phyloP scores from a whole-genome alignment of 1,140 invertebrate species.

The Aricia agestis region DNA sequence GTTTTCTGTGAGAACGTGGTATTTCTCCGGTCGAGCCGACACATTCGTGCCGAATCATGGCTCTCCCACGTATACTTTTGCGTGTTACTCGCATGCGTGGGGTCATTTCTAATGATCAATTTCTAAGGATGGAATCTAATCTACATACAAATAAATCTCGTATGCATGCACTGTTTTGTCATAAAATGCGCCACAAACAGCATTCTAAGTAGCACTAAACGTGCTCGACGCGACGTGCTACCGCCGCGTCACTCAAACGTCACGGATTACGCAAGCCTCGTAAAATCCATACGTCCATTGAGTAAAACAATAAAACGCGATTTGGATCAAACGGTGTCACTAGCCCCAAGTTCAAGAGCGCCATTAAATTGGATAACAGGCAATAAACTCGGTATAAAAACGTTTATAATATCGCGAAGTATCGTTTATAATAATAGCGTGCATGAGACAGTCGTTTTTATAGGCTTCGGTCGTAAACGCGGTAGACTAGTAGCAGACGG shows the following conservation, averaged over 20 bases:
- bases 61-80: no score
- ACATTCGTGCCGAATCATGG: no score
- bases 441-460: constrained; percentile 63
- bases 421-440: constrained; percentile 68
- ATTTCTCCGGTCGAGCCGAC: no score
- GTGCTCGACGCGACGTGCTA: constrained; percentile 51
- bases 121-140: no score
- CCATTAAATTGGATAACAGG: constrained; percentile 67
- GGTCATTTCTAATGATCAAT: no score
- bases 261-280: constrained; percentile 63
- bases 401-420: constrained; percentile 65
- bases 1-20: no score
- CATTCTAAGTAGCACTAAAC: constrained; percentile 38
- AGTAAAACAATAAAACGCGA: constrained; percentile 70
- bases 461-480: constrained; percentile 64
- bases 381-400: constrained; percentile 67
- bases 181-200: constrained; percentile 40
- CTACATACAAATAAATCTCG: background rate
- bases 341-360: constrained; percentile 71
- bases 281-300: constrained; percentile 70
- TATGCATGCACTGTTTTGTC: background rate
- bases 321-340: constrained; percentile 72
- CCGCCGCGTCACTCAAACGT: constrained; percentile 50
- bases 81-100: no score
- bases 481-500: constrained; percentile 68